phyloP scores from a whole-genome alignment of 2,888 invertebrate species.

The Tenthredo mesomela region DNA sequence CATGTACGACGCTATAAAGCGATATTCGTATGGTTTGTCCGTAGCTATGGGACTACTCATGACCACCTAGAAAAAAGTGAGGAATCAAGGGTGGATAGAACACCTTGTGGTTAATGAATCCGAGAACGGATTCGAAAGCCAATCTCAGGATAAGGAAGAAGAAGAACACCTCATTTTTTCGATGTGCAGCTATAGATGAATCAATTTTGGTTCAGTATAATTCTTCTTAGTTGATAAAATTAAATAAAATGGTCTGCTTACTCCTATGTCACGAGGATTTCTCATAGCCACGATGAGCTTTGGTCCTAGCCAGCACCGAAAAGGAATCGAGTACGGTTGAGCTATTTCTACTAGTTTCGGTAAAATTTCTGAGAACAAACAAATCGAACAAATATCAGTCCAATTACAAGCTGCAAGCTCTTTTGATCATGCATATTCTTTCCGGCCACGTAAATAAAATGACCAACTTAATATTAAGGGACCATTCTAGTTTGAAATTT shows the following conservation, averaged over 20 bases:
- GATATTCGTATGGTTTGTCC: not conserved
- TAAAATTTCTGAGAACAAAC: not conserved
- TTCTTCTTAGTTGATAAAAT: not conserved
- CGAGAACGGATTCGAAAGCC: too few species aligned
- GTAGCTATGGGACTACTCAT: not conserved
- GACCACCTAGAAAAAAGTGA: not conserved
- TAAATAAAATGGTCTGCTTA: not conserved
- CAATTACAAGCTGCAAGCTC: too few species aligned
- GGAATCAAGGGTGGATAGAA: not conserved
- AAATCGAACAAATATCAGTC: too few species aligned
- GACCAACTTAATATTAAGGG: too few species aligned
- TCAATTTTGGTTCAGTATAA: not conserved
- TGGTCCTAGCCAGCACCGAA: conserved; percentile 17
- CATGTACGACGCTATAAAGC: conserved; percentile 5
- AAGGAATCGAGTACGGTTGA: not conserved
- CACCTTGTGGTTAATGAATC: too few species aligned
- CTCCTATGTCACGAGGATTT: conserved; percentile 5
- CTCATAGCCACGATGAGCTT: not conserved
- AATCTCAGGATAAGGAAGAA: too few species aligned
- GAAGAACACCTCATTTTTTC: too few species aligned
- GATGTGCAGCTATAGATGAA: too few species aligned
- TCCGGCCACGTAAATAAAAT: too few species aligned
- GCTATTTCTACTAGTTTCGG: not conserved
- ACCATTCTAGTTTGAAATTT: too few species aligned
- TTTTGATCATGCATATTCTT: too few species aligned